Evolutionary conservation across 2,797 vertebrate species (phyloP).

Genomic region (Macropodus opercularis): DNA sequence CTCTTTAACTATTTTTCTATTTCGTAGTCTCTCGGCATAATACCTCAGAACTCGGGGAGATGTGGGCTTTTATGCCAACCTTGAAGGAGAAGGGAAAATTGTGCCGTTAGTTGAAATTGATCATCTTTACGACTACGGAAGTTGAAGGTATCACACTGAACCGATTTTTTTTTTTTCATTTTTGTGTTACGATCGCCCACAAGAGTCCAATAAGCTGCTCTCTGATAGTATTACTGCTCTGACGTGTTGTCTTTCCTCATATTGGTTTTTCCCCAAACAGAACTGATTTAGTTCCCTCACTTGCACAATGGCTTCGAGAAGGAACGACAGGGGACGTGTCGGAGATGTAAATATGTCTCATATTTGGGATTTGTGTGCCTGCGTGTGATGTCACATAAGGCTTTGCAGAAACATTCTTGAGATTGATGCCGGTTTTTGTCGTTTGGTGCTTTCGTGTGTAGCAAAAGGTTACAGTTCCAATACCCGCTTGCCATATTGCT

Average conservation of each 20-base stretch:
- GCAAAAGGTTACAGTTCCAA: conserved; percentile 33
- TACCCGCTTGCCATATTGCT: not conserved
- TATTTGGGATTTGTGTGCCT: conserved; percentile 44
- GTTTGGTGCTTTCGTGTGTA: conserved; percentile 4
- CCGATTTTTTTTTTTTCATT: conserved; percentile 41
- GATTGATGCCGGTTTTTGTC: no score
- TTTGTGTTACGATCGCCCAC: conserved; percentile 64
- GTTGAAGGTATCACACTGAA: conserved; percentile 41
- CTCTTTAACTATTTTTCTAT: conserved; percentile 13
- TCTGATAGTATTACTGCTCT: conserved; percentile 42
- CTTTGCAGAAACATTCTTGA: no score
- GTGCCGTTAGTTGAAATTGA: conserved; percentile 57
- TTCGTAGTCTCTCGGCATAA: not conserved
- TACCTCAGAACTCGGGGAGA: conserved; percentile 5
- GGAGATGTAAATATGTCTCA: conserved; percentile 37
- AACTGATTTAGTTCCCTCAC: conserved; percentile 57
- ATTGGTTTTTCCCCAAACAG: conserved; percentile 60
- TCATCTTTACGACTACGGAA: conserved; percentile 60
- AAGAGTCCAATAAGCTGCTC: conserved; percentile 67
- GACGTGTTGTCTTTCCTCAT: conserved; percentile 38
- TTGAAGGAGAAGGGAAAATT: conserved; percentile 51
- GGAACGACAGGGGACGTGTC: conserved; percentile 12
- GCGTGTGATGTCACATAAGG: no score
- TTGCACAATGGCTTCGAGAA: conserved; percentile 16
- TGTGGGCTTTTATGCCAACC: conserved; percentile 43